These are phyloP conservation scores for Gavia stellata DNA, from an alignment of 2,113 vertebrate genomes.

Conservation along the genomic window DNA sequence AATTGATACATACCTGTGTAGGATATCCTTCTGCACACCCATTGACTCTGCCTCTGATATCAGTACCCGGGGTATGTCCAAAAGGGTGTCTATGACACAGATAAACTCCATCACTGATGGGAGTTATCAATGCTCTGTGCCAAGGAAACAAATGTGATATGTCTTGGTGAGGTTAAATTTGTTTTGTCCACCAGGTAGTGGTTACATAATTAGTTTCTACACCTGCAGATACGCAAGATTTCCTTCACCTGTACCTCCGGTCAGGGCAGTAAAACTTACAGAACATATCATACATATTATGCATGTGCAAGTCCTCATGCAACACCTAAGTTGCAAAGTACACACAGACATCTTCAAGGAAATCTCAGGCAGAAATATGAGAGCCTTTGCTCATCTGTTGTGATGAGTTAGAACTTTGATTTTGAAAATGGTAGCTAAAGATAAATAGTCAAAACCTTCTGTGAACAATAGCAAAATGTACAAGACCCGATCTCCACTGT, in stretches of 20 bases:
- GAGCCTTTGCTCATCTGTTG: neutral
- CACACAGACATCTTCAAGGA: neutral
- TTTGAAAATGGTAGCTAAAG: neutral
- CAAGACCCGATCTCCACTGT: neutral
- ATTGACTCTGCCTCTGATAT: neutral
- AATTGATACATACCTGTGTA: neutral
- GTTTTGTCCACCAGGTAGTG: neutral
- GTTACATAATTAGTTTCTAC: neutral
- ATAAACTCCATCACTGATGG: neutral
- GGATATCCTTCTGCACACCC: neutral
- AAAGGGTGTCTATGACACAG: neutral
- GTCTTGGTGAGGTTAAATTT: neutral
- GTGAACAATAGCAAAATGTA: neutral
- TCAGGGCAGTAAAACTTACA: neutral
- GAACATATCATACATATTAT: neutral
- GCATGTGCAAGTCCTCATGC: neutral
- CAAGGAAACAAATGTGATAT: neutral
- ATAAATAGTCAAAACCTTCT: neutral
- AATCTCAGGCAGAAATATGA: neutral
- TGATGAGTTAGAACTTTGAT: neutral
- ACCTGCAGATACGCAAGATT: neutral
- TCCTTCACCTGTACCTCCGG: neutral
- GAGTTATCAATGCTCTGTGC: neutral
- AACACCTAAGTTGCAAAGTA: neutral
- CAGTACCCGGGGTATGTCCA: accelerated